These are phyloP conservation scores for Ondatra zibethicus DNA, from an alignment of 2,113 vertebrate genomes.

Conservation along the genomic window DNA sequence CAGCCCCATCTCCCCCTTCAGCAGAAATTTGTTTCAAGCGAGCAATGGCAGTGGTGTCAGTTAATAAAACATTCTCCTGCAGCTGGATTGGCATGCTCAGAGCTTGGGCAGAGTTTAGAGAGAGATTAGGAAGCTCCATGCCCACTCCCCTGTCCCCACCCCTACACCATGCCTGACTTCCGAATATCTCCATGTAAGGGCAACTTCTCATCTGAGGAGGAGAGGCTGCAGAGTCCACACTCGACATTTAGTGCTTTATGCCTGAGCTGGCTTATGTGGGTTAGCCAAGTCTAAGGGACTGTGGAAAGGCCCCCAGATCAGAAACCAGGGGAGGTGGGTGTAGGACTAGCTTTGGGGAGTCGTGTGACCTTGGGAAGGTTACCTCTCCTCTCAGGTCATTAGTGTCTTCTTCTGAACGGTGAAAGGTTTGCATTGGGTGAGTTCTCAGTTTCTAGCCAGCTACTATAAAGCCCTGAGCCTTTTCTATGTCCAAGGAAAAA, in stretches of 20 bases:
- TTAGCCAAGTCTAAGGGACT: neutral
- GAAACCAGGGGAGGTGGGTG: neutral
- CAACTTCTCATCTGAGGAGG: constrained; percentile 13
- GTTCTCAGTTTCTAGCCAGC: neutral
- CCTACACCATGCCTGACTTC: neutral
- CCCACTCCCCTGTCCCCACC: neutral
- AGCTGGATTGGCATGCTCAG: neutral
- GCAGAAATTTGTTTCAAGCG: neutral
- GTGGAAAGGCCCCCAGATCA: neutral
- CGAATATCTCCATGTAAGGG: constrained; percentile 67
- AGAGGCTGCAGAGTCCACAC: neutral
- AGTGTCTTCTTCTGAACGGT: neutral
- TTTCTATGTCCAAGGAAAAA: neutral
- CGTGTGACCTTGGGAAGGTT: neutral
- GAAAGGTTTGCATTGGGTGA: neutral
- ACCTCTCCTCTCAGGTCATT: neutral
- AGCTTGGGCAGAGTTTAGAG: constrained; percentile 41
- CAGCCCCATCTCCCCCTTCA: neutral
- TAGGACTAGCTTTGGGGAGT: neutral
- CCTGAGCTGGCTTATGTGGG: neutral
- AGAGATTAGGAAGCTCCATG: neutral
- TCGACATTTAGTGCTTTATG: neutral
- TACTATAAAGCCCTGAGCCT: neutral
- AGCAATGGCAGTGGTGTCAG: constrained; percentile 2
- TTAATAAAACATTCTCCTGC: constrained; percentile 65